phyloP scores from a whole-genome alignment of 2,113 vertebrate genomes.

The Potamarius usumacintae region DNA sequence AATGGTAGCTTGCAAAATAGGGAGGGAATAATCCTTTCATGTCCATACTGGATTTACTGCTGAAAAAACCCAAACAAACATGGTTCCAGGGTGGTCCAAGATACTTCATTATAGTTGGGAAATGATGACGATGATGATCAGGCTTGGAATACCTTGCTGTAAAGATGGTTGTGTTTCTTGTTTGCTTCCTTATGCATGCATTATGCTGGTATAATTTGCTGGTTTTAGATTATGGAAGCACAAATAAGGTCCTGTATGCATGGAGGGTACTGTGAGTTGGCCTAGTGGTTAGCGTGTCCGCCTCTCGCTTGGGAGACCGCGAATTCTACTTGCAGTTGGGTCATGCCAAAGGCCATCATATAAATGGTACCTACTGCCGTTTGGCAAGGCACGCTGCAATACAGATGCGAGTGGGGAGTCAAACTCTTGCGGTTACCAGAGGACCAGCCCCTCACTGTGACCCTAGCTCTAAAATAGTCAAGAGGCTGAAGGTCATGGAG shows the following conservation, averaged over 20 bases:
- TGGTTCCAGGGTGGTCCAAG: not conserved
- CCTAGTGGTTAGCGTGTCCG: too few relatives aligned
- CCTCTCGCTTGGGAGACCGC: too few relatives aligned
- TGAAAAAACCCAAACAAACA: not conserved
- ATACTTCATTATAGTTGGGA: not conserved
- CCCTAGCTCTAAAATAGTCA: too few relatives aligned
- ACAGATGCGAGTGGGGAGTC: too few relatives aligned
- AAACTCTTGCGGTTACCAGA: too few relatives aligned
- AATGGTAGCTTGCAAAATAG: not conserved
- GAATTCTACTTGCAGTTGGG: too few relatives aligned
- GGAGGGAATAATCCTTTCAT: not conserved
- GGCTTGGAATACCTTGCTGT: not conserved
- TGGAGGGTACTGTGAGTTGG: too few relatives aligned
- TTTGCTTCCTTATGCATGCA: not conserved
- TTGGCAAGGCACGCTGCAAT: too few relatives aligned
- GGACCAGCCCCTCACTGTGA: too few relatives aligned
- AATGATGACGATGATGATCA: not conserved
- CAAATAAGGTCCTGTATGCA: not conserved
- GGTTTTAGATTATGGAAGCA: not conserved
- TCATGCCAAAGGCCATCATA: too few relatives aligned
- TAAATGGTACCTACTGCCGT: too few relatives aligned
- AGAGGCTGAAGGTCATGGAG: too few relatives aligned
- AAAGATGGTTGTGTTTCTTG: not conserved
- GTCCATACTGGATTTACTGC: not conserved
- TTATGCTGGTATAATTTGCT: not conserved